phyloP scores from a whole-genome alignment of 2,113 vertebrate species.

The Vicugna pacos region DNA sequence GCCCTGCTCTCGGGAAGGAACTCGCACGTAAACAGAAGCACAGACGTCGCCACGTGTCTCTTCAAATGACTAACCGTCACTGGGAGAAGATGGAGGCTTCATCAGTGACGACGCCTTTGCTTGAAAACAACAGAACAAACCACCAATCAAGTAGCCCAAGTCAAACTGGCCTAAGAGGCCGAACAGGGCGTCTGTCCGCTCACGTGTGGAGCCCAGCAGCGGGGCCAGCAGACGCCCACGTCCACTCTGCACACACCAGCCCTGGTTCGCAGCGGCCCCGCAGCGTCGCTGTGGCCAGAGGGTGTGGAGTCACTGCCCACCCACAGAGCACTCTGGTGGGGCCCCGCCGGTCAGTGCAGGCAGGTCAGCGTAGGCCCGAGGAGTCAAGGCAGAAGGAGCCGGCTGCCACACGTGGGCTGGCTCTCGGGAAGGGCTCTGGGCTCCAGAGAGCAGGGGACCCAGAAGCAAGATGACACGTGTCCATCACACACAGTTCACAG shows the following conservation, averaged over 20 bases:
- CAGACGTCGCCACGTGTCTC: not conserved
- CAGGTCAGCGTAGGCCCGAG: too few relatives aligned
- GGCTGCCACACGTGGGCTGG: not conserved
- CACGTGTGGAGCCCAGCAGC: not conserved
- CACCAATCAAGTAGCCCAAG: not conserved
- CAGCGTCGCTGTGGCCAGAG: not conserved
- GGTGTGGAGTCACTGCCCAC: not conserved
- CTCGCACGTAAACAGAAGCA: not conserved
- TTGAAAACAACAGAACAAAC: not conserved
- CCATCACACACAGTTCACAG: not conserved
- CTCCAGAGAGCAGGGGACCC: not conserved
- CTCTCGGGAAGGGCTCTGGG: not conserved
- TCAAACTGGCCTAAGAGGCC: not conserved
- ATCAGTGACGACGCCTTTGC: not conserved
- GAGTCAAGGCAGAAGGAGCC: not conserved
- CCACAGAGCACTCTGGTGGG: not conserved
- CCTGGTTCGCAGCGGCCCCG: not conserved
- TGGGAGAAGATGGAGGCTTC: not conserved
- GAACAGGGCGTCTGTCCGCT: fast-evolving
- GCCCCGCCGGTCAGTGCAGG: too few relatives aligned
- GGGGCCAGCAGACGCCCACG: not conserved
- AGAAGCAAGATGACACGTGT: not conserved
- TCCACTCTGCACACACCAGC: too few relatives aligned
- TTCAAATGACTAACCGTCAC: fast-evolving
- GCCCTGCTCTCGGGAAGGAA: not conserved